A percentile compares a stretch with the other conserved stretches of the same genome.
phyloP scores from a whole-genome alignment of 2,888 invertebrate genomes.

The Zhuqinia jingwanae region DNA sequence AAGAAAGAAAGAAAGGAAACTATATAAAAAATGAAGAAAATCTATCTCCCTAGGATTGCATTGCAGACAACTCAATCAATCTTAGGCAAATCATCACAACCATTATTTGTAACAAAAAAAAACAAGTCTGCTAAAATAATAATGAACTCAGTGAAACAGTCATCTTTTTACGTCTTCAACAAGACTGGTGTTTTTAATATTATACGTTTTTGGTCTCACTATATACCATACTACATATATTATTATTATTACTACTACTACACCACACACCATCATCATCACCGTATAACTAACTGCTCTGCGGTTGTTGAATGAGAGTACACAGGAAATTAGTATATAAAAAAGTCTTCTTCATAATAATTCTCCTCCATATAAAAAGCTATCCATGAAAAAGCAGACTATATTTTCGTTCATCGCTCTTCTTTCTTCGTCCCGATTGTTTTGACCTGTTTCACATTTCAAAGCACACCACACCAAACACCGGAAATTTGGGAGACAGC shows the following conservation, averaged over 20 bases:
- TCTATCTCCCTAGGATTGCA: constrained; percentile 15
- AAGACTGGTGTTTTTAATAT: constrained; percentile 34
- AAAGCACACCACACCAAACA: no score
- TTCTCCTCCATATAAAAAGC: neutral
- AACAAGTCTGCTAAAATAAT: constrained; percentile 41
- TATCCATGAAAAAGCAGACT: constrained; percentile 20
- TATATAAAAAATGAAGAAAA: no score
- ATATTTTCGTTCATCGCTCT: constrained; percentile 36
- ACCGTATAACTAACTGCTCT: constrained; percentile 1
- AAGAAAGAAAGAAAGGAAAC: constrained; percentile 1
- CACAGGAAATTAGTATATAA: constrained; percentile 34
- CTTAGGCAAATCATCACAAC: constrained; percentile 51
- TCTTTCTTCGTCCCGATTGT: constrained; percentile 51
- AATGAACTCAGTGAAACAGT: constrained; percentile 48
- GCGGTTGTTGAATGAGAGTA: constrained; percentile 16
- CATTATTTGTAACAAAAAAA: constrained; percentile 43
- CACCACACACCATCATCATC: no score
- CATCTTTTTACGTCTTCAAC: constrained; percentile 51
- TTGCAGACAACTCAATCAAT: constrained; percentile 38
- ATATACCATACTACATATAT: neutral
- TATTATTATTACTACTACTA: no score
- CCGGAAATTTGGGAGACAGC: constrained; percentile 66
- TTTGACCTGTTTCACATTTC: constrained; percentile 57
- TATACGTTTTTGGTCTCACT: constrained; percentile 30
- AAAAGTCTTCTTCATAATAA: constrained; percentile 47